phyloP scores from a whole-genome alignment of 2,888 invertebrate species.

The Agrochola lychnidis region DNA sequence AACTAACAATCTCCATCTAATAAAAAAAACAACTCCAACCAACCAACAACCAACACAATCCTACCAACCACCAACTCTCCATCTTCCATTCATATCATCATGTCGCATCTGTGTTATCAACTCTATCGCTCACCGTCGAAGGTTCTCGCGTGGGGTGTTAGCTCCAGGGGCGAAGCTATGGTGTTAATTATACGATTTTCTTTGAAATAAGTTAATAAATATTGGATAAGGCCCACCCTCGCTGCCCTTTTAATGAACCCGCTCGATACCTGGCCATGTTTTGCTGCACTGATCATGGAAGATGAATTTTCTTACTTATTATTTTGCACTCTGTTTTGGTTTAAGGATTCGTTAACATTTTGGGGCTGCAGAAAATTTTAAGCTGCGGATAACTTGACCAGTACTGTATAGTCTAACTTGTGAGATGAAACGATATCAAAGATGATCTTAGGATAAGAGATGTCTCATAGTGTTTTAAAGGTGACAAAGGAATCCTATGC shows the following conservation, averaged over 20 bases:
- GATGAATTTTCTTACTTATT: constrained; percentile 34
- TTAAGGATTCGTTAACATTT: background rate
- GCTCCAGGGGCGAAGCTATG: constrained; percentile 70
- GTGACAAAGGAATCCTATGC: background rate
- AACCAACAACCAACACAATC: too few species aligned
- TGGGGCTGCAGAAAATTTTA: too few species aligned
- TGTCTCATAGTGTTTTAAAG: background rate
- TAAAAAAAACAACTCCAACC: too few species aligned
- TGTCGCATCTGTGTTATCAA: constrained; percentile 57
- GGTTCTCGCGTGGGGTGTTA: constrained; percentile 73
- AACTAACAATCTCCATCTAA: too few species aligned
- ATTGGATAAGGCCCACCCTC: constrained; percentile 88
- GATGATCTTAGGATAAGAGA: background rate
- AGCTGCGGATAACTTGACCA: background rate
- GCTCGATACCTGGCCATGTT: constrained; percentile 66
- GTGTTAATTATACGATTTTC: constrained; percentile 91
- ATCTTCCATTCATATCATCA: background rate
- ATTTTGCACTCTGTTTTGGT: constrained; percentile 17
- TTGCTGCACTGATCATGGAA: constrained; percentile 59
- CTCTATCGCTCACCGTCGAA: constrained; percentile 60
- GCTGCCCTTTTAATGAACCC: constrained; percentile 81
- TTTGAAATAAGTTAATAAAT: constrained; percentile 91
- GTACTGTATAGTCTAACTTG: background rate
- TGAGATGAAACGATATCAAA: background rate
- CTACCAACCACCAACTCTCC: background rate